Conservation (phyloP, 1,140 invertebrate genomes). For the Eurytemora carolleeae region DNA sequence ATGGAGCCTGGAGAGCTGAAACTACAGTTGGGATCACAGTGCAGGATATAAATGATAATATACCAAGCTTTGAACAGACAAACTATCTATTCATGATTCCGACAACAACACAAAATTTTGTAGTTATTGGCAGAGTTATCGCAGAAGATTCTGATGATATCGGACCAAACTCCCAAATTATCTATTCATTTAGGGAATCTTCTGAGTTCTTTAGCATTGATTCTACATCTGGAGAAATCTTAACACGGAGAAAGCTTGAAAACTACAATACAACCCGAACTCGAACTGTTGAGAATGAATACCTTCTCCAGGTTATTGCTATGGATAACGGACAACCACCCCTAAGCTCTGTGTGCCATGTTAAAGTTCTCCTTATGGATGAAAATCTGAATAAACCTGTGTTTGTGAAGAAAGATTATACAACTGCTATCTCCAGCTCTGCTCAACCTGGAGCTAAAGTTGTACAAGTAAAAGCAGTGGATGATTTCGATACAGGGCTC, state of each 20-base stretch:
- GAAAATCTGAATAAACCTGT: conserved; percentile 69
- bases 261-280: conserved; percentile 52
- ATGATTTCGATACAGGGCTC: conserved; percentile 55
- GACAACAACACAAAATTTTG: background rate
- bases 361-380: conserved; percentile 70
- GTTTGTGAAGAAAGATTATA: conserved; percentile 39
- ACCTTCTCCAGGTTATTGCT: conserved; percentile 59
- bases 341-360: conserved; percentile 56
- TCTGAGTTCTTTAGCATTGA: conserved; percentile 77
- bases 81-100: conserved; percentile 76
- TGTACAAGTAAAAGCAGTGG: conserved; percentile 45
- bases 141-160: conserved; percentile 74
- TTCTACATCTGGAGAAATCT: conserved; percentile 67
- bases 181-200: conserved; percentile 68
- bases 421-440: conserved; percentile 58
- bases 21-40: conserved; percentile 76
- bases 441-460: conserved; percentile 40
- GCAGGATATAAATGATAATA: conserved; percentile 80
- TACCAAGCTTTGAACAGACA: conserved; percentile 67
- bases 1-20: conserved; percentile 69
- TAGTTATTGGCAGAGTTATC: conserved; percentile 46
- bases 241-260: conserved; percentile 54
- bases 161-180: conserved; percentile 78
- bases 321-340: conserved; percentile 83
- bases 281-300: conserved; percentile 64